Percentiles rank a stretch among this genome's conserved stretches.
These are phyloP conservation scores for Corythornis cristatus DNA, from an alignment of 2,113 vertebrate species.

Conservation along the genomic window DNA sequence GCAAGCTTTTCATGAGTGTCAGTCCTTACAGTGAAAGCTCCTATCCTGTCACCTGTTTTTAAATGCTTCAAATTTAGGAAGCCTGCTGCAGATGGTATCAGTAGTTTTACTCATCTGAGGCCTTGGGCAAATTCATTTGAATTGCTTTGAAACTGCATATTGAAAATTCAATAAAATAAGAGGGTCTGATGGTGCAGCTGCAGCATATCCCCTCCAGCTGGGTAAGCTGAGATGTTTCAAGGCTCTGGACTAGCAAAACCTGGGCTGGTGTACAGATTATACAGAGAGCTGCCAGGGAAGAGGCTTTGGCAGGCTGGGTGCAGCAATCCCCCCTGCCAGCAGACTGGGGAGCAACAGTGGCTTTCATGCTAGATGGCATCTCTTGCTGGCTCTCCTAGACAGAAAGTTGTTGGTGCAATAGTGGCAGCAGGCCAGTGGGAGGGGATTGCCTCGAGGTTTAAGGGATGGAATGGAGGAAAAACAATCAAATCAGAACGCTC, in stretches of 20 bases:
- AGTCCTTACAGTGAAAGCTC: conserved; percentile 64
- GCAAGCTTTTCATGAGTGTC: conserved; percentile 54
- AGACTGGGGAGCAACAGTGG: conserved; percentile 63
- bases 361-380: conserved; percentile 44
- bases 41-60: conserved; percentile 78
- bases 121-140: conserved; percentile 78
- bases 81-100: conserved; percentile 73
- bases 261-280: conserved; percentile 61
- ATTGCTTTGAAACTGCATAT: conserved; percentile 80
- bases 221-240: conserved; percentile 73
- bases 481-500: conserved; percentile 68
- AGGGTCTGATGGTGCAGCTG: conserved; percentile 79
- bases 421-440: conserved; percentile 67
- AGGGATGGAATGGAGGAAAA: conserved; percentile 73
- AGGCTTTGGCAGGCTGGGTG: conserved; percentile 66
- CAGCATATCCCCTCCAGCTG: conserved; percentile 77
- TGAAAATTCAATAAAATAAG: conserved; percentile 82
- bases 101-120: conserved; percentile 73
- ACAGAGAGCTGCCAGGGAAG: conserved; percentile 68
- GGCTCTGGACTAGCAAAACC: conserved; percentile 71
- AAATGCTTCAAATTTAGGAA: conserved; percentile 74
- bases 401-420: conserved; percentile 34
- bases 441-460: conserved; percentile 74
- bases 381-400: conserved; percentile 69
- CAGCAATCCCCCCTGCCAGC: conserved; percentile 62